Conservation (phyloP, 1,140 invertebrate genomes). For the Drosophila subobscura region DNA sequence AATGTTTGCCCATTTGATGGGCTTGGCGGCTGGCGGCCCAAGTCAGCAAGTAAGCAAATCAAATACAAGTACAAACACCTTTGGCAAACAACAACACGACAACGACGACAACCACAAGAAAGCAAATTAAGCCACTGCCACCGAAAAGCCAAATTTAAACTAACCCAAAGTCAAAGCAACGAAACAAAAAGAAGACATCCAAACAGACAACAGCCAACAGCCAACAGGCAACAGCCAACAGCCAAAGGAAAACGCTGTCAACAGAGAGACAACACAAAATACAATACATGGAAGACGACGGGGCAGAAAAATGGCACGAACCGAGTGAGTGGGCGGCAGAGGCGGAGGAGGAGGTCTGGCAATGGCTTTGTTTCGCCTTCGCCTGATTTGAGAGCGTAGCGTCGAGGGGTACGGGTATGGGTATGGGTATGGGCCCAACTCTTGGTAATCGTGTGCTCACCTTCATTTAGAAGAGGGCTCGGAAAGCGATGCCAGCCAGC, state of each 20-base stretch:
- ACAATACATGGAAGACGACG: no score
- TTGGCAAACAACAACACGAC: slow-evolving; percentile 26
- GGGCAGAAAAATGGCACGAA: slow-evolving; percentile 30
- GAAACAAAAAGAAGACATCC: slow-evolving; percentile 19
- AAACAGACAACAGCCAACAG: background rate
- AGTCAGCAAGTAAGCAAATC: slow-evolving; percentile 20
- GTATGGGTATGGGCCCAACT: background rate
- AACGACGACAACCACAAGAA: slow-evolving; percentile 16
- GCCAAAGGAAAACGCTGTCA: slow-evolving; percentile 52
- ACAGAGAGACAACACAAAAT: slow-evolving; percentile 19
- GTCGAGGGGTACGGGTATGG: background rate
- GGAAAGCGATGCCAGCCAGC: slow-evolving; percentile 58
- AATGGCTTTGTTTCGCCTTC: slow-evolving; percentile 24
- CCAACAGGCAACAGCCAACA: slow-evolving; percentile 16
- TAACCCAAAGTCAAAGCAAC: slow-evolving; percentile 68
- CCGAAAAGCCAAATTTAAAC: slow-evolving; percentile 52
- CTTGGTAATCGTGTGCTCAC: slow-evolving; percentile 24
- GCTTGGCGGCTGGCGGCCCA: slow-evolving; percentile 7
- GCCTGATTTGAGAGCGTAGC: slow-evolving; percentile 21
- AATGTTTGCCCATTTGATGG: slow-evolving; percentile 42
- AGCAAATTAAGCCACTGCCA: slow-evolving; percentile 57
- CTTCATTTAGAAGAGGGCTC: slow-evolving; percentile 40
- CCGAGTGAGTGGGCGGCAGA: background rate
- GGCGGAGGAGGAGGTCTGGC: slow-evolving; percentile 21
- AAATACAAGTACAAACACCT: slow-evolving; percentile 45